A percentile compares a stretch with the other conserved stretches of the same genome.
These are phyloP conservation scores for Chrysemys picta DNA, from an alignment of 2,113 vertebrate species.

Conservation along the genomic window DNA sequence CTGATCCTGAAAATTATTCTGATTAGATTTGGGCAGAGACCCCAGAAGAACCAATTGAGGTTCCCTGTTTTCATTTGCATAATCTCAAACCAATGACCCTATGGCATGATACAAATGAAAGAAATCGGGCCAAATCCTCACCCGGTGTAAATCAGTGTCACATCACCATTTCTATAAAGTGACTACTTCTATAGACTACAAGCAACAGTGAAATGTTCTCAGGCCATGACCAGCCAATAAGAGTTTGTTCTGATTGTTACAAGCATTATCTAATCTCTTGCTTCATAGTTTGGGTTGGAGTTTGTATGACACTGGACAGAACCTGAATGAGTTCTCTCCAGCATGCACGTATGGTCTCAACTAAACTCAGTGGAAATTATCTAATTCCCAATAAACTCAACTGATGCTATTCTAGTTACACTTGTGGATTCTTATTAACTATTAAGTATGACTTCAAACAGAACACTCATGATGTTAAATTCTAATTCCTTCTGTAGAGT, in stretches of 20 bases:
- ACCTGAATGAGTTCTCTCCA: neutral
- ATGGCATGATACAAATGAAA: neutral
- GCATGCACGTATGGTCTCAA: neutral
- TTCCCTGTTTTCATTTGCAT: neutral
- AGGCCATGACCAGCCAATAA: neutral
- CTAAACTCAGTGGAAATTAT: neutral
- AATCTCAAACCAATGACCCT: too few relatives aligned
- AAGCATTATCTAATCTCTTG: neutral
- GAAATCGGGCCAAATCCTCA: neutral
- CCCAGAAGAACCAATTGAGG: neutral
- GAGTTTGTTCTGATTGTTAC: neutral
- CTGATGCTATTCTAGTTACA: neutral
- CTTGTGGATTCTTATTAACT: neutral
- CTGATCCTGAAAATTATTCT: neutral
- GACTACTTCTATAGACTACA: neutral
- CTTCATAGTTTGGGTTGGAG: neutral
- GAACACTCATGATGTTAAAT: neutral
- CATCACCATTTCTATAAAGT: neutral
- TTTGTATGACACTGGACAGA: neutral
- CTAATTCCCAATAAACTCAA: neutral
- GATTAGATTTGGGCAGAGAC: neutral
- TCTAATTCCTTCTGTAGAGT: neutral
- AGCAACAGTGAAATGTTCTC: neutral
- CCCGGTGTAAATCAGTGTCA: neutral
- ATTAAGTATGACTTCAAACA: neutral